These are phyloP conservation scores for Neofelis nebulosa DNA, from an alignment of 2,113 vertebrate genomes.

Conservation along the genomic window DNA sequence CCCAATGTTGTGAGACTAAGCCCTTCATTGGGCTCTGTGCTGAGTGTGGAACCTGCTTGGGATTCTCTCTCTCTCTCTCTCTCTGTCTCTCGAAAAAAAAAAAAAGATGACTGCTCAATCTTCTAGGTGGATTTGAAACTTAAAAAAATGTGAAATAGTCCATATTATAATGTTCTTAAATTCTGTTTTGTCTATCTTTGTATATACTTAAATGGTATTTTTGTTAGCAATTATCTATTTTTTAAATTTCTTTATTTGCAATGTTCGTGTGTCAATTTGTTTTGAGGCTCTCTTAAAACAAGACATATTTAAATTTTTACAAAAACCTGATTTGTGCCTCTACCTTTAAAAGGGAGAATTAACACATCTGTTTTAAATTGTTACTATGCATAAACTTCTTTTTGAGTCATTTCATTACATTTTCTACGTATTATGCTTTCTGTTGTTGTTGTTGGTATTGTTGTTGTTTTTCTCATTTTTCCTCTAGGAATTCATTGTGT, in stretches of 20 bases:
- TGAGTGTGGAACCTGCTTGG: too few species aligned
- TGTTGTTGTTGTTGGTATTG: neutral
- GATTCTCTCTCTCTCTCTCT: too few species aligned
- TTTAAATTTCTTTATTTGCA: slow-evolving; percentile 1
- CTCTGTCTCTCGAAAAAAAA: too few species aligned
- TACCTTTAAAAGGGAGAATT: neutral
- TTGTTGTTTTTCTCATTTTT: neutral
- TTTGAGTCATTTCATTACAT: neutral
- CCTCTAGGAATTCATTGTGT: neutral
- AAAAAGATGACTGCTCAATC: neutral
- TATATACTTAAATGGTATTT: neutral
- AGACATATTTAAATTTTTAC: neutral
- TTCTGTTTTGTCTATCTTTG: slow-evolving; percentile 25
- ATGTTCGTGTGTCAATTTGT: neutral
- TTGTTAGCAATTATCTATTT: slow-evolving; percentile 19
- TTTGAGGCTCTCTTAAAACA: slow-evolving; percentile 27
- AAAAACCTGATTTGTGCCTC: neutral
- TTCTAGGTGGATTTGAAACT: neutral
- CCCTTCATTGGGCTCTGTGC: too few species aligned
- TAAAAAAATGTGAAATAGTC: neutral
- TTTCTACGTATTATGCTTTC: neutral
- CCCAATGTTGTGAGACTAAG: too few species aligned
- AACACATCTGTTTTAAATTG: neutral
- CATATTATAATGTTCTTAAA: neutral
- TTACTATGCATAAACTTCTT: neutral